A percentile compares a stretch with the other conserved stretches of the same genome.
Evolutionary conservation across 2,113 vertebrate genomes (phyloP).

Genomic region (Alectura lathami): DNA sequence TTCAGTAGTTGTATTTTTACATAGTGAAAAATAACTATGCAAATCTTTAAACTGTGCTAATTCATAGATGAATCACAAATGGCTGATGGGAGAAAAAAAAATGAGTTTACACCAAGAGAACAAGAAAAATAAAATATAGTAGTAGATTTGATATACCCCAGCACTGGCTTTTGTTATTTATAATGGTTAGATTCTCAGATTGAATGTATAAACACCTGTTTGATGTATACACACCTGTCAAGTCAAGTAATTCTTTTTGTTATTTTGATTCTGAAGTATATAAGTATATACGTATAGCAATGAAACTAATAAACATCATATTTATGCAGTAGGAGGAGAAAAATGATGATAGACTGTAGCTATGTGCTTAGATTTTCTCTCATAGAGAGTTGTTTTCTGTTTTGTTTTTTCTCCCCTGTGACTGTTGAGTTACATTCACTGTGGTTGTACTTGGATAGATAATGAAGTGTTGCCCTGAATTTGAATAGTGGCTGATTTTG

Average conservation of each 20-base stretch:
- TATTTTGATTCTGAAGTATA: background rate
- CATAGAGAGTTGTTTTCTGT: background rate
- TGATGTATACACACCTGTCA: background rate
- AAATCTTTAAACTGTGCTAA: background rate
- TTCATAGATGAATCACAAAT: background rate
- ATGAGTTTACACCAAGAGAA: background rate
- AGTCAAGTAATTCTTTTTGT: background rate
- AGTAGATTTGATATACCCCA: background rate
- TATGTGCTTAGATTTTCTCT: background rate
- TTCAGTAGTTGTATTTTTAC: background rate
- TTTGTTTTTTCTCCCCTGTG: background rate
- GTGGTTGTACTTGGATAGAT: background rate
- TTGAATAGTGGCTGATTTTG: background rate
- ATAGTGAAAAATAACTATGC: background rate
- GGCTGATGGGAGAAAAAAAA: background rate
- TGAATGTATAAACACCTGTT: background rate
- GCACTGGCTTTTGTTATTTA: background rate
- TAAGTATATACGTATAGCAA: background rate
- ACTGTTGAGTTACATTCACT: background rate
- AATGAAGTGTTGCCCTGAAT: background rate
- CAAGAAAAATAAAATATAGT: background rate
- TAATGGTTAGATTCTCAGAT: background rate
- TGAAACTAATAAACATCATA: background rate
- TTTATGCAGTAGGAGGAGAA: background rate
- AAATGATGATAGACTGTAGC: background rate